Evolutionary conservation across 2,888 invertebrate genomes (phyloP).

Genomic region (Drosophila colorata): DNA sequence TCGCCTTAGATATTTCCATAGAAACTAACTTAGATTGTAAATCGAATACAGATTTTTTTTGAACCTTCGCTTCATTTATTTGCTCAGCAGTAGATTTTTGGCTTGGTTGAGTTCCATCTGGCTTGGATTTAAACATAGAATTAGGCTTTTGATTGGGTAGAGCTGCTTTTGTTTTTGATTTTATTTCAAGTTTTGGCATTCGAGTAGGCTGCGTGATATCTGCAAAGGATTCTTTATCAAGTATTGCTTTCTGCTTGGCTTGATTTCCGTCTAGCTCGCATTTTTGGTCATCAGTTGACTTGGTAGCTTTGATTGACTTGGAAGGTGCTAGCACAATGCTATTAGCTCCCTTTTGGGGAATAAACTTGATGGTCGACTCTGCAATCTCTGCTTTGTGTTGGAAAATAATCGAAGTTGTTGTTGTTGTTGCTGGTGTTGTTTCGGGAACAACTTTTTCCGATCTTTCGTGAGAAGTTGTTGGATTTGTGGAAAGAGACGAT

Average conservation of each 20-base stretch:
- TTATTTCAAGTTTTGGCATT: no score
- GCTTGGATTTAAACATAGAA: no score
- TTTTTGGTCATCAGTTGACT: not conserved
- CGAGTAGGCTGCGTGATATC: no score
- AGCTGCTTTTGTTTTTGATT: not conserved
- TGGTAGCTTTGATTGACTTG: not conserved
- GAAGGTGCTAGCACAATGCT: not conserved
- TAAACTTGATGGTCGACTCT: not conserved
- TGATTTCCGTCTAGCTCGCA: not conserved
- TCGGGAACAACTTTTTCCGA: not conserved
- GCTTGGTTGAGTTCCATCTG: not conserved
- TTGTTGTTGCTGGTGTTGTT: not conserved
- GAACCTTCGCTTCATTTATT: not conserved
- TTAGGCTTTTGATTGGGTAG: not conserved
- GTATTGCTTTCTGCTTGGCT: not conserved
- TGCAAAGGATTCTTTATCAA: not conserved
- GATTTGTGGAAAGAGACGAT: not conserved
- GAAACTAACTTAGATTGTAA: not conserved
- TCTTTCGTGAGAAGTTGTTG: not conserved
- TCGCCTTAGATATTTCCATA: not conserved
- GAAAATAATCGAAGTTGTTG: not conserved
- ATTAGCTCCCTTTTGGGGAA: not conserved
- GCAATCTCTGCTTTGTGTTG: not conserved
- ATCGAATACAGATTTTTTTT: not conserved
- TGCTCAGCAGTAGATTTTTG: not conserved